Conservation (phyloP, 2,888 invertebrate genomes). For the Drosophila monieri region DNA sequence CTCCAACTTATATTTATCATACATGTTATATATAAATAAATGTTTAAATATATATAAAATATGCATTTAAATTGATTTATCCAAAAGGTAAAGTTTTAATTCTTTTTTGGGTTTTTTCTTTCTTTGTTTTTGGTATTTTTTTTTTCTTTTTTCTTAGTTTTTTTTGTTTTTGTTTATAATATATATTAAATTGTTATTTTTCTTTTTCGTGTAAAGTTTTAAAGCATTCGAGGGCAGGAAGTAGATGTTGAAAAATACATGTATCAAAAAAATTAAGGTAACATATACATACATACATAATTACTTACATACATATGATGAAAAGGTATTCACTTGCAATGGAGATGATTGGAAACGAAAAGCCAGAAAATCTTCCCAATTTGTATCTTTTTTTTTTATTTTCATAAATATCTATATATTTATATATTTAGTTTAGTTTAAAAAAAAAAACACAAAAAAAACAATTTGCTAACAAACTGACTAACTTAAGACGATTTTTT, state of each 20-base stretch:
- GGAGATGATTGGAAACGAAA: constrained; percentile 46
- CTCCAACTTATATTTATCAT: constrained; percentile 67
- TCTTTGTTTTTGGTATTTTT: constrained; percentile 24
- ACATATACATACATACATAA: constrained; percentile 53
- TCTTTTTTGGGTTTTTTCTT: constrained; percentile 56
- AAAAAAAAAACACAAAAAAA: constrained; percentile 16
- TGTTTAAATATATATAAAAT: constrained; percentile 76
- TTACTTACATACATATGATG: constrained; percentile 61
- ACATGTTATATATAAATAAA: constrained; percentile 74
- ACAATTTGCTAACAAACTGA: constrained; percentile 30
- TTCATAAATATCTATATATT: constrained; percentile 11
- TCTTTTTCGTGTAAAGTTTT: constrained; percentile 70
- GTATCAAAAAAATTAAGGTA: constrained; percentile 73
- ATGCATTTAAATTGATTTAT: constrained; percentile 79
- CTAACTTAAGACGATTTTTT: constrained; percentile 39
- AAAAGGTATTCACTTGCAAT: constrained; percentile 58
- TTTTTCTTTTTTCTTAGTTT: constrained; percentile 31
- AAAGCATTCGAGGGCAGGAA: constrained; percentile 80
- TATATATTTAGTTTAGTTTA: constrained; percentile 10
- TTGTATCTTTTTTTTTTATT: constrained; percentile 22
- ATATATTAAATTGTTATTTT: constrained; percentile 58
- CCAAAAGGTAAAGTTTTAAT: constrained; percentile 79
- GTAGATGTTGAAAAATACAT: constrained; percentile 79
- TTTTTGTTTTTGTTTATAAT: constrained; percentile 46
- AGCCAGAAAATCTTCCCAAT: constrained; percentile 18